phyloP scores from a whole-genome alignment of 2,113 vertebrate genomes.

The Ceyx melanurus region DNA sequence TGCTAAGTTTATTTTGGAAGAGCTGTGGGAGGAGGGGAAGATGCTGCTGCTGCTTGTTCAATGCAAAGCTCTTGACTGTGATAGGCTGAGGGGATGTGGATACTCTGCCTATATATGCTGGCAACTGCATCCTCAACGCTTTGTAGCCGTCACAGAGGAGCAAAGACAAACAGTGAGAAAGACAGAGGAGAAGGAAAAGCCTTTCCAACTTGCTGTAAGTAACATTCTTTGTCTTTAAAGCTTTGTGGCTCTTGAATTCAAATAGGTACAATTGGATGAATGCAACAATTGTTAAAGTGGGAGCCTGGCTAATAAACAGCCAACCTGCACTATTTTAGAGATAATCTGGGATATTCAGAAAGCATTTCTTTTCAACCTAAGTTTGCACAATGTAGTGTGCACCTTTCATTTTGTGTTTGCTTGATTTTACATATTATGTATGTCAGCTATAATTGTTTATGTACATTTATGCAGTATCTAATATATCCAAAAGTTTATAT shows the following conservation, averaged over 20 bases:
- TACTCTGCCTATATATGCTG: slow-evolving; percentile 71
- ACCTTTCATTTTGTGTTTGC: background rate
- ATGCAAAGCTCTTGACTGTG: slow-evolving; percentile 62
- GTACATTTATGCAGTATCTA: background rate
- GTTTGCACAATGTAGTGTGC: background rate
- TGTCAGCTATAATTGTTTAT: background rate
- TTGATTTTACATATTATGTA: background rate
- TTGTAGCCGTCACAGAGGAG: slow-evolving; percentile 68
- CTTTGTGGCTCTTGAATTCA: background rate
- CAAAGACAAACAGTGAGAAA: slow-evolving; percentile 11
- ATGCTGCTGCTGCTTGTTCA: slow-evolving; percentile 36
- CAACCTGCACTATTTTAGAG: background rate
- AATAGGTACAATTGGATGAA: background rate
- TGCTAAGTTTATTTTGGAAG: background rate
- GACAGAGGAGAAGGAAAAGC: background rate
- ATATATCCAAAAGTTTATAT: background rate
- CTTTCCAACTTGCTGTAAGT: slow-evolving; percentile 70
- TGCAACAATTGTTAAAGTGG: background rate
- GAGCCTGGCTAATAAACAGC: background rate
- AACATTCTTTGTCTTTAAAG: slow-evolving; percentile 38
- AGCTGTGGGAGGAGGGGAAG: background rate
- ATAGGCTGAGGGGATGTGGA: slow-evolving; percentile 75
- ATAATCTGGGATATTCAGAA: background rate
- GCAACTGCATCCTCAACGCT: slow-evolving; percentile 58
- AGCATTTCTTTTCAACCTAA: background rate